Evolutionary conservation across 1,140 invertebrate genomes (phyloP).

Genomic region (Belonocnema kinseyi): DNA sequence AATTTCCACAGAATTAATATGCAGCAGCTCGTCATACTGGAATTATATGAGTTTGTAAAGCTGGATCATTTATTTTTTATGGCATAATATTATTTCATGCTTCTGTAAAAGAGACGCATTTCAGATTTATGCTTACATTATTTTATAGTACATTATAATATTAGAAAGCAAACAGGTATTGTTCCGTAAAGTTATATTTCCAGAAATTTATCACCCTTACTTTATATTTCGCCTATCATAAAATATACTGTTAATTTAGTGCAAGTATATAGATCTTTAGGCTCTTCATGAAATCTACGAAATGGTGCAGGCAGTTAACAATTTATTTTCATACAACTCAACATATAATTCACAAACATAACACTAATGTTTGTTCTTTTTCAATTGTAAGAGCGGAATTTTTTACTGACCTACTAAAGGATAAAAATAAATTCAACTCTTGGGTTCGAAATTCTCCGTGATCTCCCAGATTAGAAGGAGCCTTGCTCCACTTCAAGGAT

Average conservation of each 20-base stretch:
- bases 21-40: background rate
- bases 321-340: too few species aligned
- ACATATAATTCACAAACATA: too few species aligned
- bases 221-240: background rate
- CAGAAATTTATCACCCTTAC: too few species aligned
- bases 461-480: constrained; percentile 2
- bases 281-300: too few species aligned
- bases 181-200: too few species aligned
- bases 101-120: constrained; percentile 17
- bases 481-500: constrained; percentile 7
- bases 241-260: background rate
- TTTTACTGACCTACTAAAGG: constrained; percentile 1
- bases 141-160: too few species aligned
- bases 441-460: constrained; percentile 8
- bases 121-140: constrained; percentile 6
- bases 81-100: background rate
- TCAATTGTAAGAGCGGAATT: background rate
- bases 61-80: background rate
- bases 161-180: too few species aligned
- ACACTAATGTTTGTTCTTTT: too few species aligned
- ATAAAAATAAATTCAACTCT: constrained; percentile 6
- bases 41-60: constrained; percentile 9
- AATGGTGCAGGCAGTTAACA: too few species aligned
- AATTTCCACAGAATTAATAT: background rate
- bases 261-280: background rate